Percentiles rank a stretch among this genome's conserved stretches.
Evolutionary conservation across 1,140 invertebrate species (phyloP).

Genomic region (Maconellicoccus hirsutus): DNA sequence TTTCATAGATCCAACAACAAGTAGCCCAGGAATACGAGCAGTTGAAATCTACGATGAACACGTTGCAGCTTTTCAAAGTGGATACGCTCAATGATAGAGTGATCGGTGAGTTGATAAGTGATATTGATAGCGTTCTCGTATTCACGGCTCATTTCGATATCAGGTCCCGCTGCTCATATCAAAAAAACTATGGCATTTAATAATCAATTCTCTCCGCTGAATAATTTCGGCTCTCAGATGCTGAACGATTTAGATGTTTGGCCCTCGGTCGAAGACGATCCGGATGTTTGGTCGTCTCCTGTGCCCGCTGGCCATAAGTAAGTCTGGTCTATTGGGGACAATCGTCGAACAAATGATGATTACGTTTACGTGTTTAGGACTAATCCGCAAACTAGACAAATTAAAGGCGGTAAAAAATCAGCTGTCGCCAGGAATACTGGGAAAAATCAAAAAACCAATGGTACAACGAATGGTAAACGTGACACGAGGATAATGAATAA

Average conservation of each 20-base stretch:
- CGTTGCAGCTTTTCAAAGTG: constrained; percentile 50
- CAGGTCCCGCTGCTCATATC: not conserved
- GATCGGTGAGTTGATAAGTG: constrained; percentile 30
- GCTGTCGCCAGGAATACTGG: constrained; percentile 21
- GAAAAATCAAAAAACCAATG: constrained; percentile 25
- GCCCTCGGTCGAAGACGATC: constrained; percentile 59
- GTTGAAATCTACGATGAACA: constrained; percentile 66
- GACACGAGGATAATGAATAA: constrained; percentile 37
- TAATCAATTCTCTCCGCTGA: not conserved
- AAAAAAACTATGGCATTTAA: constrained; percentile 11
- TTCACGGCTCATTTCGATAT: not conserved
- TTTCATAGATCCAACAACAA: constrained; percentile 67
- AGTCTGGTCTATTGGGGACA: not conserved
- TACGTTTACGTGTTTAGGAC: not conserved
- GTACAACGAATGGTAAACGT: constrained; percentile 32
- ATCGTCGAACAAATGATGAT: not conserved
- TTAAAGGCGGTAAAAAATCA: not conserved
- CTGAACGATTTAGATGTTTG: constrained; percentile 50
- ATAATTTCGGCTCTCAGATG: constrained; percentile 10
- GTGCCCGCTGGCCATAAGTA: constrained; percentile 65
- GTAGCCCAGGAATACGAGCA: constrained; percentile 82
- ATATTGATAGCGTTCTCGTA: not conserved
- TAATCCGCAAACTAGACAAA: not conserved
- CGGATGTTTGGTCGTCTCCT: constrained; percentile 83
- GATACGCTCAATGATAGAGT: constrained; percentile 43